A percentile compares a stretch with the other conserved stretches of the same genome.
phyloP scores from a whole-genome alignment of 2,797 vertebrate species.

The Acanthiza pusilla region DNA sequence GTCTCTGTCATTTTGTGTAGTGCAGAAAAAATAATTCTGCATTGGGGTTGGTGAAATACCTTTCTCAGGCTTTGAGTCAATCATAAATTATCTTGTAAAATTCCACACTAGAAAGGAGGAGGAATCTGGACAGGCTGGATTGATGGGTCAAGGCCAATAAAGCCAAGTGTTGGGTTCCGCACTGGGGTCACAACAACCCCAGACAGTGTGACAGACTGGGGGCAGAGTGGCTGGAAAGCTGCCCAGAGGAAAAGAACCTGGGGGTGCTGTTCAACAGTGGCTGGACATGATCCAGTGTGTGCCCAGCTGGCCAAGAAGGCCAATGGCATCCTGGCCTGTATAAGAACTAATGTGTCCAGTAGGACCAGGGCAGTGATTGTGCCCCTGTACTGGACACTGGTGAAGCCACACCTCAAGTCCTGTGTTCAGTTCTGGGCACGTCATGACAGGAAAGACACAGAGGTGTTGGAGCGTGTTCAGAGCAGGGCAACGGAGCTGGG shows the following conservation, averaged over 20 bases:
- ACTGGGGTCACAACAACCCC: too few species aligned
- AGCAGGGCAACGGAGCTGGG: not conserved
- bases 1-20: too few species aligned
- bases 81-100: too few species aligned
- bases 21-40: too few species aligned
- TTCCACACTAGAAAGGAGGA: too few species aligned
- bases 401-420: not conserved
- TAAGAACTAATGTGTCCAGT: too few species aligned
- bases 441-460: not conserved
- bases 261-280: not conserved
- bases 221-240: not conserved
- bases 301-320: not conserved
- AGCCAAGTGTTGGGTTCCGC: too few species aligned
- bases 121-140: too few species aligned
- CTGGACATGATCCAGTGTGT: not conserved
- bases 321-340: not conserved
- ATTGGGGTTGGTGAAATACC: too few species aligned
- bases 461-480: not conserved
- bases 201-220: too few species aligned
- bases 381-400: not conserved
- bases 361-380: not conserved
- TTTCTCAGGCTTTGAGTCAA: too few species aligned
- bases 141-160: too few species aligned
- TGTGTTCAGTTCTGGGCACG: not conserved
- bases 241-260: not conserved